Base-by-base conservation (phyloP, 2,797 vertebrate species). In the Myotis vivesi region DNA sequence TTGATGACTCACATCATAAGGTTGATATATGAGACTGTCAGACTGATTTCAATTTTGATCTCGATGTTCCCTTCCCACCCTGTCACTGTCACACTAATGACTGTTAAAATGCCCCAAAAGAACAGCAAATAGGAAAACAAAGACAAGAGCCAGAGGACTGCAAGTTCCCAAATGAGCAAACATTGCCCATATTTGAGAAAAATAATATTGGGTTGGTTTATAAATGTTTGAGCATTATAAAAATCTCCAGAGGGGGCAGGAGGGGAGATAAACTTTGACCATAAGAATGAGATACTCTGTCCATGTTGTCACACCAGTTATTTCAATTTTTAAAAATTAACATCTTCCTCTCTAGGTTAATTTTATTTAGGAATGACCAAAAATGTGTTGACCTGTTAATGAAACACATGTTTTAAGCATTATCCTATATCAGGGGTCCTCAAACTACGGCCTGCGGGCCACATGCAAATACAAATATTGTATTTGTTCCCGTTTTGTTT, bases 211-310 rank as follows among this genome's bases (percentile, higher is more conserved):
- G 41, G 62, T 96, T 86, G 81, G 83, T 92, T 97, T 95, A 92
- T 86, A 95, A 97, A 89, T 87, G 68, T 92, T 89, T 89, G 83
- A 92, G 30, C 73, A 87, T 93, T 82, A 38, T 92, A 89, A 94
- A 86, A 92, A 92, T 95, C 83, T 96, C 94, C 87, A 92, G 95
- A 83, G 77, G 33, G 46, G 11, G 77, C 20, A 19, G 57, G 11
- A 71, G 30, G 30, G 62, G 57, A 95, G 96, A 96, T 96, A 95
- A 95, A 84, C 92, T 94, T 85, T 97, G 95, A 94, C 95, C 80
- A 3, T 86, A 91, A 88, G 75, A 95, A 96, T 94, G 91, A 93
- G 72, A 94, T 44, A 55, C 20, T 96, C 72, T 59, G 17, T 62
- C 87, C 2, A 8, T 92, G 84, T 94, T 57, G 84, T 95, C 95